Conservation (phyloP, 2,113 vertebrate species). For the Elephas maximus region DNA sequence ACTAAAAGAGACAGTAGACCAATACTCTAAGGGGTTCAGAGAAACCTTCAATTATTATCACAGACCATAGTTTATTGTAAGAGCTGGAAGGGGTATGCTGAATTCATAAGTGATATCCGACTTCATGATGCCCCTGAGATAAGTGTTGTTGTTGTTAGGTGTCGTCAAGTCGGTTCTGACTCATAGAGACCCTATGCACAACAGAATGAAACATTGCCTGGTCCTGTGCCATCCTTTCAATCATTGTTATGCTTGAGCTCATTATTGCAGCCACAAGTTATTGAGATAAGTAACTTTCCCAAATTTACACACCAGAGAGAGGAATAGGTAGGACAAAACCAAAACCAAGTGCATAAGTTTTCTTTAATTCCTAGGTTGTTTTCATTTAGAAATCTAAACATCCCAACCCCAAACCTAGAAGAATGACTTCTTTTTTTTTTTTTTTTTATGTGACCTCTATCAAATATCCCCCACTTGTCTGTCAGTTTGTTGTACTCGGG, state of each 20-base stretch:
- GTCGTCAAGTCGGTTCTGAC: too few species aligned
- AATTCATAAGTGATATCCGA: background rate
- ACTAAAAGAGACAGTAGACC: background rate
- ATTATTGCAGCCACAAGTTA: too few species aligned
- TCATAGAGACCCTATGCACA: too few species aligned
- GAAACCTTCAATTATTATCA: background rate
- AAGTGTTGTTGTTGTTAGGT: too few species aligned
- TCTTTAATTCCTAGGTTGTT: background rate
- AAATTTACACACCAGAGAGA: background rate
- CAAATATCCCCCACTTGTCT: background rate
- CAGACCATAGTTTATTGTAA: background rate
- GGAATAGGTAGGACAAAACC: accelerated
- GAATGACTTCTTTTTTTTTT: background rate
- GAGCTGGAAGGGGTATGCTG: background rate
- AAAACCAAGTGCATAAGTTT: background rate
- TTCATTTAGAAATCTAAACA: background rate
- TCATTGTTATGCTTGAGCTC: too few species aligned
- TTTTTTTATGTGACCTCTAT: background rate
- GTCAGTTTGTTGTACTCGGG: too few species aligned
- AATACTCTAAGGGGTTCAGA: background rate
- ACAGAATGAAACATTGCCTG: too few species aligned
- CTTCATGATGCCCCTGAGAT: background rate
- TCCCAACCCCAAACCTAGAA: background rate
- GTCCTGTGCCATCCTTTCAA: too few species aligned
- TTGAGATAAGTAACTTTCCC: background rate